Percentiles rank a stretch among this genome's conserved stretches.
These are phyloP conservation scores for Tetraneura akinire DNA, from an alignment of 1,140 invertebrate genomes.

Conservation along the genomic window DNA sequence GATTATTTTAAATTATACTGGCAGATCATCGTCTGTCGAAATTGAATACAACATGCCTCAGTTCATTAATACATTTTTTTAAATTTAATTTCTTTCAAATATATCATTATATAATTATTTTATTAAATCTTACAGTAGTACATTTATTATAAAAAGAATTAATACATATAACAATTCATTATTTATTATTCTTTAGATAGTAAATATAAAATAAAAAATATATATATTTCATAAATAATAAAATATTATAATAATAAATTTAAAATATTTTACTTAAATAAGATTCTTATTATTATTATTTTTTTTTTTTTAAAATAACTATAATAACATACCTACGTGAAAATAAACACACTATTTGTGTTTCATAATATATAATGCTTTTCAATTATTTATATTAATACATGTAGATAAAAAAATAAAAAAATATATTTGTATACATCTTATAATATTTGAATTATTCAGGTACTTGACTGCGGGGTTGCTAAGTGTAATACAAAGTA, in stretches of 20 bases:
- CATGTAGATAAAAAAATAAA: not conserved
- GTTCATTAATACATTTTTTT: not conserved
- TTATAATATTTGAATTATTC: constrained; percentile 19
- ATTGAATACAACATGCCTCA: constrained; percentile 22
- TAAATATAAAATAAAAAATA: too few species aligned
- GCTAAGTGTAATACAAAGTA: constrained; percentile 12
- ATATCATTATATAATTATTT: too few species aligned
- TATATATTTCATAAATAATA: too few species aligned
- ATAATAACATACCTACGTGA: not conserved
- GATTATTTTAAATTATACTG: not conserved
- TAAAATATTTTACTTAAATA: too few species aligned
- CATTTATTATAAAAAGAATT: too few species aligned
- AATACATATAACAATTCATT: too few species aligned
- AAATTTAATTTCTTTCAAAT: constrained; percentile 14
- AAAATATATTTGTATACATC: not conserved
- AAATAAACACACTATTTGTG: not conserved
- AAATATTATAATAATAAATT: too few species aligned
- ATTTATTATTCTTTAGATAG: too few species aligned
- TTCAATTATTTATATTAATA: not conserved
- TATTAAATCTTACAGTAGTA: too few species aligned
- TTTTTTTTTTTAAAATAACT: not conserved
- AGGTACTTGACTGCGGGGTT: constrained; percentile 16
- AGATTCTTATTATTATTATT: too few species aligned
- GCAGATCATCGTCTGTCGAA: not conserved
- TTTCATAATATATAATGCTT: constrained; percentile 1